Conservation (phyloP, 2,888 invertebrate species). For the Ophion ventricosus region DNA sequence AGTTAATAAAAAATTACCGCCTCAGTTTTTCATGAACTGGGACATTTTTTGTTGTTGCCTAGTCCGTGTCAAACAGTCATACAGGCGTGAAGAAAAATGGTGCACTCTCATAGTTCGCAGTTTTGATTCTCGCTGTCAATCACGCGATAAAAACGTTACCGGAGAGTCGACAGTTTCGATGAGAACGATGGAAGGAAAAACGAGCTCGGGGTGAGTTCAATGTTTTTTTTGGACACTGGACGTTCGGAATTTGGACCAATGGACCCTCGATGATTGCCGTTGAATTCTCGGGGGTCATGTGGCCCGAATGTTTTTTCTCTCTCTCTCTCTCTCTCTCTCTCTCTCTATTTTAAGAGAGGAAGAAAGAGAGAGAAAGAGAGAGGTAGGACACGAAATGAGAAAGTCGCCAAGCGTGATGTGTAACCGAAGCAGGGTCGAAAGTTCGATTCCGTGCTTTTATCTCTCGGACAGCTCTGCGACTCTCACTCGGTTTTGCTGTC, state of each 20-base stretch:
- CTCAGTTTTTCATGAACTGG: not conserved
- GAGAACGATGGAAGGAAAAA: conserved; percentile 3
- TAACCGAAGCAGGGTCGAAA: conserved; percentile 59
- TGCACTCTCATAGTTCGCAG: not conserved
- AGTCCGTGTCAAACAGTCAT: not conserved
- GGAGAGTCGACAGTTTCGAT: not conserved
- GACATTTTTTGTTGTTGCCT: too few species aligned
- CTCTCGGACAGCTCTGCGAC: conserved; percentile 48
- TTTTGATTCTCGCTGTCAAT: conserved; percentile 38
- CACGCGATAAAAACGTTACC: conserved; percentile 10
- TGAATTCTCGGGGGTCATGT: conserved; percentile 36
- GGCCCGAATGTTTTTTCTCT: not conserved
- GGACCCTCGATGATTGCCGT: conserved; percentile 32
- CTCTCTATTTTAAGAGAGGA: not conserved
- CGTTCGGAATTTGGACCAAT: conserved; percentile 41
- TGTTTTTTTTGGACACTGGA: conserved; percentile 34
- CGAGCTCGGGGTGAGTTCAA: conserved; percentile 36
- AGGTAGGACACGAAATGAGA: conserved; percentile 25
- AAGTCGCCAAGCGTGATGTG: conserved; percentile 46
- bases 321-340: not conserved
- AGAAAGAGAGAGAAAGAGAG: conserved; percentile 5
- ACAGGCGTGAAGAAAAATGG: not conserved
- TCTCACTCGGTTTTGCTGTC: conserved; percentile 35
- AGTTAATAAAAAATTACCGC: too few species aligned
- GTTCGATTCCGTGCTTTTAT: conserved; percentile 64